phyloP scores from a whole-genome alignment of 2,888 invertebrate species.

The Ormyrus thymus region DNA sequence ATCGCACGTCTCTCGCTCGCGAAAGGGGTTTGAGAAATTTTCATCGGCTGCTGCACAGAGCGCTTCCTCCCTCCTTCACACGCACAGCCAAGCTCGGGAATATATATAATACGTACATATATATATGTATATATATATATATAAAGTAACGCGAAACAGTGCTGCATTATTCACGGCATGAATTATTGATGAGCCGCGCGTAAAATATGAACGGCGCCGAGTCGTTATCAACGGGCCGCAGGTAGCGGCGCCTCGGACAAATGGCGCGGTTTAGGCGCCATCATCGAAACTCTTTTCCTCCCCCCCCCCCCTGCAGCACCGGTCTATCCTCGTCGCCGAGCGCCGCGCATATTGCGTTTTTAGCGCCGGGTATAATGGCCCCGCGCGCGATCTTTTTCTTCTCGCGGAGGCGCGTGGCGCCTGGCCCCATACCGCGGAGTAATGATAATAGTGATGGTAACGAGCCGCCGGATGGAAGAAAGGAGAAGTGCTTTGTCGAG shows the following conservation, averaged over 20 bases:
- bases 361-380: conserved; percentile 37
- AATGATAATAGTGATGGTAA: too few relatives aligned
- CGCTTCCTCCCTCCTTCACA: background rate
- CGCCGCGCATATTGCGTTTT: conserved; percentile 25
- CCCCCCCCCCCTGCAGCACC: background rate
- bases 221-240: conserved; percentile 73
- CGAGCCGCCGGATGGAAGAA: too few relatives aligned
- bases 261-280: conserved; percentile 53
- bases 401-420: too few relatives aligned
- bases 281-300: background rate
- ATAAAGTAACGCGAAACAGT: conserved; percentile 66
- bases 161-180: conserved; percentile 74
- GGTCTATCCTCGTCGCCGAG: background rate
- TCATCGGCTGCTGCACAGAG: conserved; percentile 9
- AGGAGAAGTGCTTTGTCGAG: background rate
- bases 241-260: conserved; percentile 53
- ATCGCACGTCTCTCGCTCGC: background rate
- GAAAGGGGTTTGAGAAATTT: conserved; percentile 40
- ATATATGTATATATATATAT: conserved; percentile 62
- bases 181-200: conserved; percentile 74
- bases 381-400: conserved; percentile 16
- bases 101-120: conserved; percentile 33
- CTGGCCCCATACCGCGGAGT: too few relatives aligned
- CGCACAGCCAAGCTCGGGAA: background rate
- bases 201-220: conserved; percentile 73